Percentiles rank a stretch among this genome's conserved stretches.
Evolutionary conservation across 2,888 invertebrate species (phyloP).

Genomic region (Punctoribates punctum): DNA sequence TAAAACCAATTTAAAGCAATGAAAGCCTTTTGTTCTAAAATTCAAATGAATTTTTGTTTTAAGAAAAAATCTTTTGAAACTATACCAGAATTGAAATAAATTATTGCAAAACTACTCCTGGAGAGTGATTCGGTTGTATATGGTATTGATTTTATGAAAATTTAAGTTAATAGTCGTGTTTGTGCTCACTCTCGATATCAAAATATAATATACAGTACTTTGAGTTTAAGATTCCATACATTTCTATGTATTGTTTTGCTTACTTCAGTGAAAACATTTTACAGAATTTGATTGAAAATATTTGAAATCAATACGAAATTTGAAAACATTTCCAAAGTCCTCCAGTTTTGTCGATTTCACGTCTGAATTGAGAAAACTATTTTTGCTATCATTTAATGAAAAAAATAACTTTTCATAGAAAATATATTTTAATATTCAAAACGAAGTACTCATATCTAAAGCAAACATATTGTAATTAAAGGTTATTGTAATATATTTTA

Average conservation of each 20-base stretch:
- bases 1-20: too few relatives aligned
- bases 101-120: too few relatives aligned
- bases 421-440: not conserved
- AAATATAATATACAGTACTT: not conserved
- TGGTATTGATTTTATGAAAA: slow-evolving; percentile 14
- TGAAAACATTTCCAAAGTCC: too few relatives aligned
- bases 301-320: not conserved
- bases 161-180: slow-evolving; percentile 14
- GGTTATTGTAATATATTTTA: not conserved
- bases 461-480: slow-evolving; percentile 5
- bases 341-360: too few relatives aligned
- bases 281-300: not conserved
- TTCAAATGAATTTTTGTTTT: too few relatives aligned
- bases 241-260: not conserved
- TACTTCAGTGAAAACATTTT: slow-evolving; percentile 1
- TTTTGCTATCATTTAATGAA: not conserved
- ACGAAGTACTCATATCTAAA: not conserved
- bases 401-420: not conserved
- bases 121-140: not conserved
- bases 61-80: too few relatives aligned
- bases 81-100: too few relatives aligned
- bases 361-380: not conserved
- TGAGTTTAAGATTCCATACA: not conserved
- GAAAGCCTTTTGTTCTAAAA: too few relatives aligned
- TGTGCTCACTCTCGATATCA: not conserved